Conservation (phyloP, 2,113 vertebrate genomes). For the Ibidorhyncha struthersii region DNA sequence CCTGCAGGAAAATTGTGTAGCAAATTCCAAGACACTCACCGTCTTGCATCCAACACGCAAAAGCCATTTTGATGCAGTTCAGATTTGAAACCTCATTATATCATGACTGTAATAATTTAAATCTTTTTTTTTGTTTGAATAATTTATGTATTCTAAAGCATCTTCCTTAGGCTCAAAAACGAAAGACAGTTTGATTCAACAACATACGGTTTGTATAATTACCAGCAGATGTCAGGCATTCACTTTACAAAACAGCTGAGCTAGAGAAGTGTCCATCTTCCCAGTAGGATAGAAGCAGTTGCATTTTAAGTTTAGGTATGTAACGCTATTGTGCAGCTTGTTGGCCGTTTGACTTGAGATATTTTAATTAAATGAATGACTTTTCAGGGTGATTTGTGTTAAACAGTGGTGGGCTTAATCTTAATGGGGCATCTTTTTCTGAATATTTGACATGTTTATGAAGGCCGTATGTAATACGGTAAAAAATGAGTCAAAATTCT, state of each 20-base stretch:
- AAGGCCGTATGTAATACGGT: not conserved
- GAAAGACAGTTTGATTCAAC: not conserved
- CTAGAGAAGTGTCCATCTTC: not conserved
- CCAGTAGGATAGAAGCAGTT: not conserved
- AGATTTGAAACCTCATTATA: not conserved
- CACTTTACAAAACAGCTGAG: not conserved
- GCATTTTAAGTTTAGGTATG: not conserved
- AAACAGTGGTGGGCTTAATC: not conserved
- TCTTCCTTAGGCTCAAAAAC: not conserved
- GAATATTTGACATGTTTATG: not conserved
- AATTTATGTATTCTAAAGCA: not conserved
- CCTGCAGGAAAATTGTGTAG: not conserved
- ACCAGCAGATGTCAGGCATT: conserved; percentile 75
- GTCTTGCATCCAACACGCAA: not conserved
- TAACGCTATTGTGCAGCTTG: not conserved
- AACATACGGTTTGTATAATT: not conserved
- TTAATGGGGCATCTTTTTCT: not conserved
- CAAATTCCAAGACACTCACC: not conserved
- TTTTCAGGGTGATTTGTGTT: not conserved
- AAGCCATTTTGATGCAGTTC: not conserved
- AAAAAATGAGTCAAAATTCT: not conserved
- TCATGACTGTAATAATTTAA: not conserved
- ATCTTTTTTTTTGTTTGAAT: not conserved
- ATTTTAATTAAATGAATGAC: not conserved
- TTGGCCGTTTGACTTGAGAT: not conserved